phyloP scores from a whole-genome alignment of 53 echinoderm and acorn worm species.

The Zoroaster sp. region DNA sequence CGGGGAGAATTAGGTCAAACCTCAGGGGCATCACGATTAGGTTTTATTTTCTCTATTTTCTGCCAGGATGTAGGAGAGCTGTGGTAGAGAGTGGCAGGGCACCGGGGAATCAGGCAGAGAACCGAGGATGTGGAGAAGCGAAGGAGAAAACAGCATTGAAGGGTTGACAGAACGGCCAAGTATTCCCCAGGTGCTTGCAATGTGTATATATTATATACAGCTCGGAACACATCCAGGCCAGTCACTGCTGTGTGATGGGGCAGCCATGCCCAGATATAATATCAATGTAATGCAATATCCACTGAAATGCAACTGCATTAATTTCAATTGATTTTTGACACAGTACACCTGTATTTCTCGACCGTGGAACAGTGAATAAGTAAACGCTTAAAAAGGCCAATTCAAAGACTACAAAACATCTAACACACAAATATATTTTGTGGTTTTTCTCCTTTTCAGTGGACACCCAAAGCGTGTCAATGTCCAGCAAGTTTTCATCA shows the following conservation, averaged over 20 bases:
- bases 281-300: not conserved
- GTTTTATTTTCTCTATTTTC: no score
- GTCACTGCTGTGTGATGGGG: not conserved
- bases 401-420: no score
- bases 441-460: no score
- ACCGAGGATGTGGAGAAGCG: not conserved
- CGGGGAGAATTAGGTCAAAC: not conserved
- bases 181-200: constrained; percentile 9
- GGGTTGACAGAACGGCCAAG: not conserved
- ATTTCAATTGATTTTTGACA: no score
- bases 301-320: not conserved
- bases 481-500: no score
- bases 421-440: no score
- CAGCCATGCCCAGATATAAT: not conserved
- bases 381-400: no score
- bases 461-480: no score
- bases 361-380: no score
- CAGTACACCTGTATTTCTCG: no score
- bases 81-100: not conserved
- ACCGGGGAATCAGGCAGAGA: not conserved
- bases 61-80: no score
- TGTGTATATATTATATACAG: constrained; percentile 13
- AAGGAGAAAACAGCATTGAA: not conserved
- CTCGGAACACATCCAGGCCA: not conserved
- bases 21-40: not conserved